Base-by-base conservation (phyloP, 1,140 invertebrate species). In the Zaprionus ghesquierei region DNA sequence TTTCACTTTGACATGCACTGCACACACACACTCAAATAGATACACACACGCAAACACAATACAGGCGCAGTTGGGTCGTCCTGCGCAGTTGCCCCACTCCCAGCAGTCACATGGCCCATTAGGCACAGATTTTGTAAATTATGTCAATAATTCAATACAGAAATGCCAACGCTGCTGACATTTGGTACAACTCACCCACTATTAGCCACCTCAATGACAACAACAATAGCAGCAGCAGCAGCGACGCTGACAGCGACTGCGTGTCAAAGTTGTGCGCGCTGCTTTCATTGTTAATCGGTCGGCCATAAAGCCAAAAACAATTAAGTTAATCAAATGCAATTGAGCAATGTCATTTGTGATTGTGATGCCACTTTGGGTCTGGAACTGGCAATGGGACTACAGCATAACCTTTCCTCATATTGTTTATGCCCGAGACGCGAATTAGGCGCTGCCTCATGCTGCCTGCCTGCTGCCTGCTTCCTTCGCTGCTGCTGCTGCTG, bases 71-170 rank as follows among this genome's bases (percentile, higher is more conserved):
- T n/a, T n/a, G n/a, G n/a, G n/a, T n/a, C n/a, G n/a, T 61, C 62
- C 80, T 69, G 69, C 69, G 54, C 33, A 55, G 70, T 64, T 12
- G 10, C 25, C 74, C 69, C 77, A 87, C 68, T 79, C 71, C 55
- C 63, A 65, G 68, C 66, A 89, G 66, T 82, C 85, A 82, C 72
- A 89, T 69, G 80, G 77, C 80, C 79, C 84, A 89, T 89, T 89
- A 89, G 84, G 76, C 84, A 89, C 84, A 89, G 84, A 89, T 89
- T 89, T 89, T 89, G 84, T 89, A 89, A 89, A 89, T 89, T 89
- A 89, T 89, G 79, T 89, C 84, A 89, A 89, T 89, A 89, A 89
- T 89, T 89, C 84, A 89, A 89, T 89, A 78, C 79, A 89, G 84
- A 87, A 89, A 74, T 89, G 84, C 73, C 62, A 69, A 79, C 79